phyloP scores from a whole-genome alignment of 1,140 invertebrate species.

The Bombyx mori region DNA sequence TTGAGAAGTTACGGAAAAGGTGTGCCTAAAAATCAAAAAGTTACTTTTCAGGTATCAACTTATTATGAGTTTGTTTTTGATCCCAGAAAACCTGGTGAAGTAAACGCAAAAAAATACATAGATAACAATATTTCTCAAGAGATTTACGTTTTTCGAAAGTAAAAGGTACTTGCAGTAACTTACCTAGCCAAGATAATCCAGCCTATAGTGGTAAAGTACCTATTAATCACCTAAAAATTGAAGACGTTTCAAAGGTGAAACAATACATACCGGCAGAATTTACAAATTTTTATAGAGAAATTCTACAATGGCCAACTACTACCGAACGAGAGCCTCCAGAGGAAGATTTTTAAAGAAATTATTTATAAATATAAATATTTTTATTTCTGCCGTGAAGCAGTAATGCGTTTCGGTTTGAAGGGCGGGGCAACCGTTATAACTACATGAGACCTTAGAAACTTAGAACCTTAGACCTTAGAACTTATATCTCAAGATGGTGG shows the following conservation, averaged over 20 bases:
- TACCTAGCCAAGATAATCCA: neutral
- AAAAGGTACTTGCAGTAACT: slow-evolving; percentile 1
- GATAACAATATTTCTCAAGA: neutral
- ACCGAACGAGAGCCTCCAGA: slow-evolving; percentile 1
- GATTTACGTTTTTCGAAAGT: neutral
- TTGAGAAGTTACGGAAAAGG: neutral
- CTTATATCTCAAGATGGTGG: no score
- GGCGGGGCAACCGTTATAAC: no score
- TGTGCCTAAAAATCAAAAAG: neutral
- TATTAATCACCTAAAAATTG: slow-evolving; percentile 3
- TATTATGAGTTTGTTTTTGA: slow-evolving; percentile 1
- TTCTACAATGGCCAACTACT: slow-evolving; percentile 4
- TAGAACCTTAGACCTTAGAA: no score
- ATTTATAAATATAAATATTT: no score
- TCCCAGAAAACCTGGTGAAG: neutral
- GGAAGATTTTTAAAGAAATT: no score
- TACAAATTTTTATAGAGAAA: slow-evolving; percentile 1
- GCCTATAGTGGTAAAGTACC: slow-evolving; percentile 1
- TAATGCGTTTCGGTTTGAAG: no score
- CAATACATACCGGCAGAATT: neutral
- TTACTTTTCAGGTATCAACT: neutral
- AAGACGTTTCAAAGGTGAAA: neutral
- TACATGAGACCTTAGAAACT: no score
- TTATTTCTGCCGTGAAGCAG: no score
- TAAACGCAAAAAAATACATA: neutral